Base-by-base conservation (phyloP, 2,113 vertebrate species). In the Cariama cristata region DNA sequence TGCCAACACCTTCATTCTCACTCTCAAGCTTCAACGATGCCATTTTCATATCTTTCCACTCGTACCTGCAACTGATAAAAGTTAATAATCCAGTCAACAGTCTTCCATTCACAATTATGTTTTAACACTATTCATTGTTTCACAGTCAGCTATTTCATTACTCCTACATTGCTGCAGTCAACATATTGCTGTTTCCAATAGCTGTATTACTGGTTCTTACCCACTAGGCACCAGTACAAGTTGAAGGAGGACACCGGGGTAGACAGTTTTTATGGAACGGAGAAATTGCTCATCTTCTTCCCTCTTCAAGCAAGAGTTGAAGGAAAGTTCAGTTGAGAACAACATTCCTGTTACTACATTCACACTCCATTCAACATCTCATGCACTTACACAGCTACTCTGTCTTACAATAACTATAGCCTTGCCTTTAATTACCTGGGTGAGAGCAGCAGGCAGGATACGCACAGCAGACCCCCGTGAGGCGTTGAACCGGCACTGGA, bases 401-500 rank as follows among this genome's bases (percentile, higher is more conserved):
- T 53, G 23, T n/a, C 28, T 81, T 33, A 63, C 3, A 27, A 23
- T 4, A 35, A 49, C 5, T 21, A 4, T 1, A 53, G 26, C 45
- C n/a, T 62, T 81, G 35, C 26, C 9, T 49, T 80, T 27, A 35
- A 56, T 32, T 6, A 23, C 14, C 42, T 44, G 44, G 17, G 30
- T 6, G 6, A 23, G 30, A 20, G 27, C 50, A 81, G 59, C 16
- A 40, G 47, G 7, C 58, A 6, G 27, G 32, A 27, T 12, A 33
- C 2, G 14, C 53, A 35, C 28, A 23, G 66, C 58, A 42, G 42
- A 32, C 10, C 42, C 58, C 28, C 7, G 42, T 7, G 28, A 63
- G 58, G n/a, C 1, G 0, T 3, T 42, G 50, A 56, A 56, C 12
- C 0, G 2, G 47, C 11, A 9, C 63, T 19, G 56, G 56, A 45